phyloP scores from a whole-genome alignment of 2,888 invertebrate genomes.

The Zygothrica quintamaculata region DNA sequence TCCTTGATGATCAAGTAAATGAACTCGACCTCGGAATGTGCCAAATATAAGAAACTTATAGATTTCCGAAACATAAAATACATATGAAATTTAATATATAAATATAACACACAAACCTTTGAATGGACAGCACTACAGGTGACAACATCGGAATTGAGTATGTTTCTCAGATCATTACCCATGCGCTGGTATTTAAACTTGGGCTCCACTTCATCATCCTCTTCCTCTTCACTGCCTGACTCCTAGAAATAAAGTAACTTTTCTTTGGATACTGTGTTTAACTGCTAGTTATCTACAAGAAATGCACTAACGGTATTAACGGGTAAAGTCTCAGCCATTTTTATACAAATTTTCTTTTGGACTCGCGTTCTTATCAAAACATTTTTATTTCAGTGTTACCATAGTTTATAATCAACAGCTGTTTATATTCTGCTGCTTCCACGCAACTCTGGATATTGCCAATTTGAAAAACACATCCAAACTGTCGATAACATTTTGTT shows the following conservation, averaged over 20 bases:
- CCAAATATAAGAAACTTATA: conserved; percentile 94
- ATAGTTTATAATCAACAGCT: conserved; percentile 42
- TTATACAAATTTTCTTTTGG: conserved; percentile 13
- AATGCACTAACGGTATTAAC: conserved; percentile 37
- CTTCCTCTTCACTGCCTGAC: conserved; percentile 79
- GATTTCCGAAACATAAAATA: not conserved
- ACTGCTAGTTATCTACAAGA: not conserved
- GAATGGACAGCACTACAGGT: conserved; percentile 97
- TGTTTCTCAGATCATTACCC: conserved; percentile 93
- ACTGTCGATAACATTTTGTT: no score
- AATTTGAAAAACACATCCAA: no score
- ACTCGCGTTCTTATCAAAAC: conserved; percentile 52
- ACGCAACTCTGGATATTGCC: no score
- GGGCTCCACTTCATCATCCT: conserved; percentile 89
- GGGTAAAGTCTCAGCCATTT: conserved; percentile 48
- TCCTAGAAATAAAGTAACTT: conserved; percentile 30
- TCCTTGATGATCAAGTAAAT: conserved; percentile 96
- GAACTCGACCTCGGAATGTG: conserved; percentile 95
- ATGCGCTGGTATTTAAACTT: conserved; percentile 96
- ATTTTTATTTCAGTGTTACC: conserved; percentile 39
- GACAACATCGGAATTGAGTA: conserved; percentile 92
- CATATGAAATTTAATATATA: not conserved
- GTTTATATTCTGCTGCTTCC: not conserved
- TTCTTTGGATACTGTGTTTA: not conserved
- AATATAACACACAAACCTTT: conserved; percentile 86